Base-by-base conservation (phyloP, 64 coral and sea anemone genomes). In the Pocillopora verrucosa region DNA sequence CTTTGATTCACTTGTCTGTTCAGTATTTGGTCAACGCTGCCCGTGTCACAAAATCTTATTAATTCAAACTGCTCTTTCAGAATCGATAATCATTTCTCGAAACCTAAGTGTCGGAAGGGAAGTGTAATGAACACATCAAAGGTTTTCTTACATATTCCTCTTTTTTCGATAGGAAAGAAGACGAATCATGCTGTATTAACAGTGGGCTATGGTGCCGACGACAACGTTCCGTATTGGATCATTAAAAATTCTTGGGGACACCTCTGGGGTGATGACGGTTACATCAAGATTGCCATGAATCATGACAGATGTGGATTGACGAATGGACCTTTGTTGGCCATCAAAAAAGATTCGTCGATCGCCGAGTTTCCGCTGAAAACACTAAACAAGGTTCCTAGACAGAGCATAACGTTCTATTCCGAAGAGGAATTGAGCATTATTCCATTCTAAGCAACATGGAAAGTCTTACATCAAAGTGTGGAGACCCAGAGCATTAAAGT, bases 211-310 rank as follows among this genome's bases (percentile, higher is more conserved):
- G 80, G 92, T 36, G 58, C 25, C 3, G 70, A 94, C 14, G 72
- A 89, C 1, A 75, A 88, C 1, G 41, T 57, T 24, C 60, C 80
- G 15, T 92, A 89, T 14, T 94, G 92, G 92, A 56, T 90, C 60
- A 90, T 94, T 20, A 89, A 94, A 85, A 94, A 94, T 63, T 94
- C 92, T 10, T 94, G 92, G 92, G 87, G 87, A 13, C 72, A 85
- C 51, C 81, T 89, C 24, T 96, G 94, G 94, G 94, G 94, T 22
- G 94, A 96, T 15, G 45, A 82, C 22, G 94, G 94, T 25, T 96
- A 90, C 88, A 88, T 96, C 30, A 96, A 93, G 63, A 76, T 96
- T 58, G 75, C 94, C 4, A 88, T 88, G 25, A 90, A 73, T 14
- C 68, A 76, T 61, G 74, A 96, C 73, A 87, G 86, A 13, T 96